phyloP scores from a whole-genome alignment of 2,113 vertebrate genomes.

The Xenus cinereus region DNA sequence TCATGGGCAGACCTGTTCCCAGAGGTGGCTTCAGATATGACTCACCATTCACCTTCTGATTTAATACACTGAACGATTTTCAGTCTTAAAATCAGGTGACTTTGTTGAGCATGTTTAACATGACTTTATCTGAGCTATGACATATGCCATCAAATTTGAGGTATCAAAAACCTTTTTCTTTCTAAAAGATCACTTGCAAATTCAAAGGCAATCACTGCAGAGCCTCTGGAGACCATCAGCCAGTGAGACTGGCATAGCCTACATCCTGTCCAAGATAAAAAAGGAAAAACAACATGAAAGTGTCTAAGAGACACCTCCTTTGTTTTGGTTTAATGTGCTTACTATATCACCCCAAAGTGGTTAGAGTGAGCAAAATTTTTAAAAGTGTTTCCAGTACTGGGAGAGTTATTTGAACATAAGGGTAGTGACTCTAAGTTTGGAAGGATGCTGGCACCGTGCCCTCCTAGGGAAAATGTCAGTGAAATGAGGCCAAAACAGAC shows the following conservation, averaged over 20 bases:
- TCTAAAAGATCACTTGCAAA: not conserved
- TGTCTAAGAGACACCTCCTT: not conserved
- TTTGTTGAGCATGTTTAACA: not conserved
- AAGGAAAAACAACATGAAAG: not conserved
- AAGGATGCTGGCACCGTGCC: not conserved
- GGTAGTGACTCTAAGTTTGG: not conserved
- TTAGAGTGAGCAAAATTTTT: not conserved
- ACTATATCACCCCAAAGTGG: not conserved
- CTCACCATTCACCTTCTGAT: not conserved
- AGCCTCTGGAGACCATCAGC: not conserved
- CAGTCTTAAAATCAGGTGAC: not conserved
- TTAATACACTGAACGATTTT: not conserved
- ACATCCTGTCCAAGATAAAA: not conserved
- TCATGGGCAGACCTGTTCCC: not conserved
- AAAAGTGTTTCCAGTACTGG: not conserved
- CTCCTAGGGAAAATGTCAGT: not conserved
- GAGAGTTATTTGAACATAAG: not conserved
- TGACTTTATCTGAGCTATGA: not conserved
- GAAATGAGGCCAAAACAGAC: not conserved
- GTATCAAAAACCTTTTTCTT: not conserved
- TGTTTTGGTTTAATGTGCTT: not conserved
- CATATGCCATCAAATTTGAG: not conserved
- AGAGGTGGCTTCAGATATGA: not conserved
- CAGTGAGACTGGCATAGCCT: fast-evolving
- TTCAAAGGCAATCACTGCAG: not conserved